Evolutionary conservation across 2,888 invertebrate species (phyloP), one percentile per base, ranked within the genome.

Genomic region (Noctua comes): DNA sequence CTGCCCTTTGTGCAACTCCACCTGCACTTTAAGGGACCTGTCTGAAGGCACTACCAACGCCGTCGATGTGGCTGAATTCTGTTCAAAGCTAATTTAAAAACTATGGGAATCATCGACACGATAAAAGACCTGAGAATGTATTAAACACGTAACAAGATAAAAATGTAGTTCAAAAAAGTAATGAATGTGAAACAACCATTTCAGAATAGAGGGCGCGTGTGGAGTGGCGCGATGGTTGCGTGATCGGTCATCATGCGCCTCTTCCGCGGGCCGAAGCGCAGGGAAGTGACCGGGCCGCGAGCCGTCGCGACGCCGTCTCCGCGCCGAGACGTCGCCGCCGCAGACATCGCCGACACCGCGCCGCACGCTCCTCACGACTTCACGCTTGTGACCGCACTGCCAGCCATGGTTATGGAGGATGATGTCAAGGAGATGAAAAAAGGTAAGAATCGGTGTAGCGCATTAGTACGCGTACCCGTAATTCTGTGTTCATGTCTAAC

Each of bases 371-470:
- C 93, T 86, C 94, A 94, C 91, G 98, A 98, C 93, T 98, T 98
- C 95, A 97, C 98, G 92, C 97, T 98, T 92, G 98, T 98, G 91
- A 98, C 98, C 88, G 98, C 98, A 86, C 97, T 98, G 88, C 98
- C 98, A 82, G 98, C 98, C 89, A 97, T 98, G 94, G 98, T 98
- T 93, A 97, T 98, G 93, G 98, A 98, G 93, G 98, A 98, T 92
- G 97, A 97, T 89, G 96, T 95, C 75, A 96, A 95, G 91, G 97
- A 97, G 92, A 97, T 97, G 95, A 97, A 97, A 84, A 97, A 97
- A 95, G 97, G 97, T 97, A 90, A 64, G 62, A 27, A 36, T 77
- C 36, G 48, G 11, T n/a, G n/a, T 82, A 59, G n/a, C 11, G 13
- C 27, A 6, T 13, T 1, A 27, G 59, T n/a, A n/a, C n/a, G n/a